These are phyloP conservation scores for Diplodus sargus DNA, from an alignment of 2,797 vertebrate genomes.

Conservation along the genomic window DNA sequence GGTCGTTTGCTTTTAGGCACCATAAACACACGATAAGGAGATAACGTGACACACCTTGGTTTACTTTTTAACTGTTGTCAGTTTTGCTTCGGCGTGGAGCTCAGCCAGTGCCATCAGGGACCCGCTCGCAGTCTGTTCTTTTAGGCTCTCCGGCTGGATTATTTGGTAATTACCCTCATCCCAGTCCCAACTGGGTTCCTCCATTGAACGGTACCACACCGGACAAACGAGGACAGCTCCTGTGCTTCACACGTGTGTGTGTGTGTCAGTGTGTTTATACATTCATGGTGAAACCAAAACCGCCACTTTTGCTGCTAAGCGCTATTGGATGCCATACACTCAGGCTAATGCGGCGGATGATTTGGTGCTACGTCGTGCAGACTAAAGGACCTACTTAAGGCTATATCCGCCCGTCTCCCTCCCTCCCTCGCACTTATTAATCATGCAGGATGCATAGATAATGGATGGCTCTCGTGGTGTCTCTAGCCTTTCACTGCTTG, in stretches of 20 bases:
- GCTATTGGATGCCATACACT: constrained; percentile 35
- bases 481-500: constrained; percentile 65
- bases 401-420: constrained; percentile 42
- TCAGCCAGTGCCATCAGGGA: neutral
- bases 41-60: constrained; percentile 26
- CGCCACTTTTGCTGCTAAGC: neutral
- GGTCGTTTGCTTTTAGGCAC: constrained; percentile 11
- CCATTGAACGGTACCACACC: constrained; percentile 6
- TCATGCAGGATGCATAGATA: constrained; percentile 78
- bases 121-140: constrained; percentile 3
- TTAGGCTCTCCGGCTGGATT: constrained; percentile 22
- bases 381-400: constrained; percentile 43
- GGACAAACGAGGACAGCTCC: constrained; percentile 19
- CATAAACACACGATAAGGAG: neutral
- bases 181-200: constrained; percentile 27
- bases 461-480: constrained; percentile 69
- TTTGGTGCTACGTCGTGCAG: constrained; percentile 44
- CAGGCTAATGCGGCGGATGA: constrained; percentile 39
- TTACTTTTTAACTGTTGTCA: constrained; percentile 7
- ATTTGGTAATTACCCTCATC: constrained; percentile 30
- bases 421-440: constrained; percentile 60
- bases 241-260: neutral
- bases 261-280: neutral
- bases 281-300: constrained; percentile 9
- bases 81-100: neutral